Base-by-base conservation (phyloP, 1,140 invertebrate genomes). In the Aphelinus certus region DNA sequence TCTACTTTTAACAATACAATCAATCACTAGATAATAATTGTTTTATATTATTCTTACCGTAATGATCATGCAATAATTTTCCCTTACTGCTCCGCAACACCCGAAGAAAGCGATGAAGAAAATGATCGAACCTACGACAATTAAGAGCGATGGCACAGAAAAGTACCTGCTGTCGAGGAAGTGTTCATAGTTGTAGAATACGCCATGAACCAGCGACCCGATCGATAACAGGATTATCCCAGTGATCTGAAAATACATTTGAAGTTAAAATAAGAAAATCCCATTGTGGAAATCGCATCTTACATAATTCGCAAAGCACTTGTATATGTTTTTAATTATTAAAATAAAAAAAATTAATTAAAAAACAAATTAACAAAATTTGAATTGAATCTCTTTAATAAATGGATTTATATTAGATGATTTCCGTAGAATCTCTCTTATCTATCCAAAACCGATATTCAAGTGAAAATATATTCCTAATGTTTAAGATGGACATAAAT, bases 101-200 rank as follows among this genome's bases (percentile, higher is more conserved):
- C 95, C 95, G 77, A 95, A 93, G 86, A 95, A 95, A 0, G 95
- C 91, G 55, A 96, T 93, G 66, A 96, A 83, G 82, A 96, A 94
- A 60, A 96, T 92, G 56, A 96, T 91, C 2, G 91, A 83, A 6
- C 95, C 95, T 48, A 95, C 91, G 6, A 94, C 91, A 66, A 96
- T 94, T 58, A 95, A 88, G 61, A 97, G 90, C 42, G 93, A 91
- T 10, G 95, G 94, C 46, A 94, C 90, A 0, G 91, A 89, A 67
- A 89, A 84, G 78, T 91, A 90, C 76, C 89, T 88, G 7, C 87
- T 81, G 77, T 91, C 90, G 64, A 93, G 84, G 80, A 95, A 91
- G 66, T 91, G 86, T 62, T 91, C 87, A 86, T 95, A 95, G 55
- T 89, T 85, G 67, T 90, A 86, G 81, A 93, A 94, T 3, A 91